Percentiles rank a stretch among this genome's conserved stretches.
phyloP scores from a whole-genome alignment of 2,797 vertebrate species.

The Philypnodon macrostomus region DNA sequence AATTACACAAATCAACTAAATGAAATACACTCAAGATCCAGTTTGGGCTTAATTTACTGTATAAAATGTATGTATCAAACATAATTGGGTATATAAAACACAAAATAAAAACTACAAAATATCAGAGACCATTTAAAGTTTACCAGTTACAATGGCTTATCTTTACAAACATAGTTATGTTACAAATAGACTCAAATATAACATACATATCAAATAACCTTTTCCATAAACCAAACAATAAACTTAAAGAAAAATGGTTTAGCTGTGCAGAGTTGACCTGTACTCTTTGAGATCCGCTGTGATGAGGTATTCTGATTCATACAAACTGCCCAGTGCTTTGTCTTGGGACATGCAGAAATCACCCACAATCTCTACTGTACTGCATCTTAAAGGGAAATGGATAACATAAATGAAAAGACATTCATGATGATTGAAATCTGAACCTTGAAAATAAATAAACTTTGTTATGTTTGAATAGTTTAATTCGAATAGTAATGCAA shows the following conservation, averaged over 20 bases:
- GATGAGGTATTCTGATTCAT: constrained; percentile 53
- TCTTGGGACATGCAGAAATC: constrained; percentile 16
- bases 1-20: constrained; percentile 58
- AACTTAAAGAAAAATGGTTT: constrained; percentile 32
- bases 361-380: constrained; percentile 4
- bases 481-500: constrained; percentile 43
- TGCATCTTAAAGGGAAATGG: constrained; percentile 19
- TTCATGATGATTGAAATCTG: constrained; percentile 49
- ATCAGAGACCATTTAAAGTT: constrained; percentile 29
- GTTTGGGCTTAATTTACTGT: constrained; percentile 55
- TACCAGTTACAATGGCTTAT: constrained; percentile 35
- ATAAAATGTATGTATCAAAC: constrained; percentile 75
- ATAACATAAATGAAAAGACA: constrained; percentile 5
- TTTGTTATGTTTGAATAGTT: no score
- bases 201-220: constrained; percentile 16
- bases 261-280: constrained; percentile 34
- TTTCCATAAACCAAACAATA: constrained; percentile 23
- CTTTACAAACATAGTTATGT: constrained; percentile 21
- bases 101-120: constrained; percentile 48
- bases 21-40: constrained; percentile 56
- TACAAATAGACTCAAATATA: constrained; percentile 37
- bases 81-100: constrained; percentile 63
- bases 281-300: constrained; percentile 6
- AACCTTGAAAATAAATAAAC: constrained; percentile 12
- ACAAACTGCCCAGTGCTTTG: constrained; percentile 26